Conservation (phyloP, 2,797 vertebrate species). For the Myiotriccus ornatus region DNA sequence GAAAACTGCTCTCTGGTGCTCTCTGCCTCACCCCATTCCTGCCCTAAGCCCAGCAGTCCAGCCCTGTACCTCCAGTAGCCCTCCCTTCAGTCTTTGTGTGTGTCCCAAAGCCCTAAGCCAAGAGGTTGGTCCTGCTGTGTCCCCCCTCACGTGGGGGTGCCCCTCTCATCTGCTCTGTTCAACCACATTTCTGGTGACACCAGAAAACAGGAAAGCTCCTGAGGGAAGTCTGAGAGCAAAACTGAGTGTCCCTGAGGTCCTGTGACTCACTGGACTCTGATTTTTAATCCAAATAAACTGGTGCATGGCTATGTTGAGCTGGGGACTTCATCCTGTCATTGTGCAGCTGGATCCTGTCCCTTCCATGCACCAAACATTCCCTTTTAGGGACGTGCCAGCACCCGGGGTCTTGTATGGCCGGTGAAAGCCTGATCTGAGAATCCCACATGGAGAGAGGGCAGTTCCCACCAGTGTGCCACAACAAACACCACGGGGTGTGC, state of each 20-base stretch:
- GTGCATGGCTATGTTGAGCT: not conserved
- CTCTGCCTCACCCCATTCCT: not conserved
- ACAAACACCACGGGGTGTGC: fast-evolving
- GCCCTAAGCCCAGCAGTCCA: not conserved
- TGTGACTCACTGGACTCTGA: not conserved
- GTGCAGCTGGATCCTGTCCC: not conserved
- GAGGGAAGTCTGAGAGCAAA: not conserved
- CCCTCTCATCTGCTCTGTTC: not conserved
- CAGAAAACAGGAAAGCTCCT: not conserved
- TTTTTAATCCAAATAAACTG: slow-evolving; percentile 7
- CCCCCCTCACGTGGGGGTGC: fast-evolving
- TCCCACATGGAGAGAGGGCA: fast-evolving
- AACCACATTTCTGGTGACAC: not conserved
- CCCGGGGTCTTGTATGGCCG: fast-evolving
- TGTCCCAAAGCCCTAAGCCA: not conserved
- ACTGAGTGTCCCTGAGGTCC: not conserved
- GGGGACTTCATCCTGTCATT: not conserved
- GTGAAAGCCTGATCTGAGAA: not conserved
- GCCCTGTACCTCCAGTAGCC: not conserved
- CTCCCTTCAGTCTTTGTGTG: not conserved
- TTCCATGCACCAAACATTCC: not conserved
- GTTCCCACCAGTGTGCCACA: fast-evolving
- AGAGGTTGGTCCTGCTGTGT: not conserved
- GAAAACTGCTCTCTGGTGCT: not conserved
- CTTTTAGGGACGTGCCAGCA: fast-evolving